Percentiles rank a stretch among this genome's conserved stretches.
Conservation (phyloP, 2,888 invertebrate species). For the Clistopyga incitator region DNA sequence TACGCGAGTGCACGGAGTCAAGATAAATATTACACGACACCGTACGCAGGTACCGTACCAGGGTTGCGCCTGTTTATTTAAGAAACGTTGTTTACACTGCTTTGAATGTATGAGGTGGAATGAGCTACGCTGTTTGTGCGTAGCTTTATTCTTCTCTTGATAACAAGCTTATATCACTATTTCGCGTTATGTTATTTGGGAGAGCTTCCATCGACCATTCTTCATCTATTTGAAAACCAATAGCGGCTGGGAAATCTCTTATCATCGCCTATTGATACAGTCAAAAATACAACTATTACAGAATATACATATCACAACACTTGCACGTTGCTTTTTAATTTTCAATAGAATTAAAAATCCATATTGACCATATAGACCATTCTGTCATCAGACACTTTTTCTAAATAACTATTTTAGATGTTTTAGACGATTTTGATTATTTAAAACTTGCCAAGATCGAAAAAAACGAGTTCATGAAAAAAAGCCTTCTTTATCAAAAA, state of each 20-base stretch:
- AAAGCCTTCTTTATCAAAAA: not conserved
- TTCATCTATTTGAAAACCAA: not conserved
- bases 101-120: conserved; percentile 39
- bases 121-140: conserved; percentile 17
- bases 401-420: too few species aligned
- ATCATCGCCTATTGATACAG: not conserved
- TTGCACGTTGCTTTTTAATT: too few species aligned
- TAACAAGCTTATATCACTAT: not conserved
- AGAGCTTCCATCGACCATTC: not conserved
- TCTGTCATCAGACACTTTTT: too few species aligned
- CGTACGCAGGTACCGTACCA: too few species aligned
- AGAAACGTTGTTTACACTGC: conserved; percentile 71
- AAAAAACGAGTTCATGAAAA: too few species aligned
- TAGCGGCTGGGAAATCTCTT: not conserved
- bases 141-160: conserved; percentile 16
- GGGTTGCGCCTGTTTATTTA: conserved; percentile 72
- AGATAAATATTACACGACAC: conserved; percentile 76
- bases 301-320: not conserved
- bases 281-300: not conserved
- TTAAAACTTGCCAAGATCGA: too few species aligned
- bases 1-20: conserved; percentile 65
- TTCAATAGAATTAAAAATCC: too few species aligned
- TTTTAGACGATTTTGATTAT: too few species aligned
- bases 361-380: too few species aligned
- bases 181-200: not conserved